phyloP scores from a whole-genome alignment of 2,797 vertebrate species.

The Orestias chungarensis region DNA sequence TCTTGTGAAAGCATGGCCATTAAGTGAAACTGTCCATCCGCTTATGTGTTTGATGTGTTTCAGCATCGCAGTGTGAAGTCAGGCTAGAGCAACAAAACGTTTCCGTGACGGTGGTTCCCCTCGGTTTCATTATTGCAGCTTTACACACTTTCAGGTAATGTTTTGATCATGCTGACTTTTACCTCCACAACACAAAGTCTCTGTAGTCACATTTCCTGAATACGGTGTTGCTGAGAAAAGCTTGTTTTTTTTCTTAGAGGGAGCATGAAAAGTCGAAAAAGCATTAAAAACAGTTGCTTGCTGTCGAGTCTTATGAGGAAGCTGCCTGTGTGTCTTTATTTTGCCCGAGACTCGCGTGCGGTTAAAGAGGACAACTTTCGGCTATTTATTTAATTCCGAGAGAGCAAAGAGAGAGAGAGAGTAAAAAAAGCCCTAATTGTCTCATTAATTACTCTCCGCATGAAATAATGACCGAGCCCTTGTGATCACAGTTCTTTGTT shows the following conservation, averaged over 20 bases:
- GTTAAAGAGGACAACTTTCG: constrained; percentile 68
- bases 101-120: constrained; percentile 23
- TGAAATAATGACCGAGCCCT: constrained; percentile 62
- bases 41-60: constrained; percentile 17
- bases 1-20: not conserved
- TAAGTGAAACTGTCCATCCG: constrained; percentile 7
- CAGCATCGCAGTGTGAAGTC: constrained; percentile 25
- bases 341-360: constrained; percentile 57
- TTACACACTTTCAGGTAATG: constrained; percentile 36
- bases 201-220: constrained; percentile 25
- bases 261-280: constrained; percentile 26
- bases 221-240: constrained; percentile 24
- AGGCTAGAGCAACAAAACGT: constrained; percentile 19
- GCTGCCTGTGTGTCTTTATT: constrained; percentile 55
- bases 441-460: constrained; percentile 71
- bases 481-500: constrained; percentile 61
- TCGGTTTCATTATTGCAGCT: constrained; percentile 45
- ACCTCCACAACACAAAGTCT: constrained; percentile 30
- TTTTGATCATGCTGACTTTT: constrained; percentile 58
- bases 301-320: constrained; percentile 33
- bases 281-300: constrained; percentile 27
- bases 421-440: constrained; percentile 59
- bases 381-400: constrained; percentile 65
- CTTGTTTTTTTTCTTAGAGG: not conserved
- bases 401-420: constrained; percentile 47